A percentile compares a stretch with the other conserved stretches of the same genome.
phyloP scores from a whole-genome alignment of 1,140 invertebrate species.

The Meloidogyne floridensis region DNA sequence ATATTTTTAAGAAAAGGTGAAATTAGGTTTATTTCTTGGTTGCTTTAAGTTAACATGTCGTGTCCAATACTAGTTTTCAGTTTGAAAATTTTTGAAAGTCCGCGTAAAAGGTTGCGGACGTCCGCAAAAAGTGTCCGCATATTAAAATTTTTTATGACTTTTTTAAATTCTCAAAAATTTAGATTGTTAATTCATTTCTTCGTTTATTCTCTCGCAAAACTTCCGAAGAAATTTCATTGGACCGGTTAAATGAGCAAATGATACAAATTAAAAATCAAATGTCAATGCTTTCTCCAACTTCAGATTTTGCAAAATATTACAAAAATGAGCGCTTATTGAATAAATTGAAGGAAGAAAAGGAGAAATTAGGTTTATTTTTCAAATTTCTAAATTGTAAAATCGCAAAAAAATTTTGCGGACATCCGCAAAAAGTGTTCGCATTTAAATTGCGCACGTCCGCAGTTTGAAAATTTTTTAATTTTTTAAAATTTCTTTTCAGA shows the following conservation, averaged over 20 bases:
- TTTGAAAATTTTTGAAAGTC: no score
- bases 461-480: neutral
- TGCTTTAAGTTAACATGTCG: no score
- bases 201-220: neutral
- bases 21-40: no score
- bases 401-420: neutral
- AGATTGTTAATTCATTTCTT: neutral
- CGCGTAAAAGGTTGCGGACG: no score
- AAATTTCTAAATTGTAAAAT: neutral
- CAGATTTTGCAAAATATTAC: slow-evolving; percentile 40
- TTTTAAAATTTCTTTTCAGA: neutral
- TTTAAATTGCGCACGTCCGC: neutral
- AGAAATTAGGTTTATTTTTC: slow-evolving; percentile 26
- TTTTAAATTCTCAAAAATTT: neutral
- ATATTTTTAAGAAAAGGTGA: no score
- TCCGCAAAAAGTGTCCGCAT: neutral
- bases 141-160: neutral
- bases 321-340: slow-evolving; percentile 23
- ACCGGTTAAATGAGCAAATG: slow-evolving; percentile 13
- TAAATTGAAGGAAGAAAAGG: slow-evolving; percentile 29
- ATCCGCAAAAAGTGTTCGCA: neutral
- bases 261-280: slow-evolving; percentile 3
- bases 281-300: slow-evolving; percentile 25
- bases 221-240: slow-evolving; percentile 9
- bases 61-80: no score